Evolutionary conservation across 2,113 vertebrate species (phyloP), one percentile per base, ranked within the genome.

Genomic region (Rhinopomastus cyanomelas): DNA sequence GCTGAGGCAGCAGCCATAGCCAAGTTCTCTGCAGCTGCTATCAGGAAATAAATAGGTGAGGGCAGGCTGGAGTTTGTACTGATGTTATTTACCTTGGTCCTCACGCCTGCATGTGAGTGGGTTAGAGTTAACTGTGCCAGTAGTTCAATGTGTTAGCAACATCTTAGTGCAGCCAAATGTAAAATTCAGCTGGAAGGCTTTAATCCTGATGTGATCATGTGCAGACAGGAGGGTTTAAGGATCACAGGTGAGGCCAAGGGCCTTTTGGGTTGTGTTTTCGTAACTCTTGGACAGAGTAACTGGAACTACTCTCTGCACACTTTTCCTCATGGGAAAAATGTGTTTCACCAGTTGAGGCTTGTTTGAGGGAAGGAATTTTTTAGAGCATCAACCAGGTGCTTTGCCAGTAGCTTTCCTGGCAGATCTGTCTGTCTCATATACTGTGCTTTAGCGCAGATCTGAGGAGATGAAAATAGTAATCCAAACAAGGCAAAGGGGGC

Each of bases 321-420:
- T 82, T 92, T 49, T 81, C 48, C 55, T 66, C 29, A 80, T 64
- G 68, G 44, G 66, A 84, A 81, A 78, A 75, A 61, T 32, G 25
- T 83, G 16, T 67, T 86, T 72, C 27, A 79, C 77, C 23, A 42
- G 85, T 91, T 86, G 85, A 86, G 85, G 34, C 92, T 81, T 42
- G 53, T 86, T 84, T 60, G n/a, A 90, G 30, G 59, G 77, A 49
- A 78, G 59, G 55, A 72, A 51, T 20, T 90, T 91, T 86, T 88
- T n/a, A 81, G 55, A 81, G 6, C 55, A 37, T 76, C 72, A 81
- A 78, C 32, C 32, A 75, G 36, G 68, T 68, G 30, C 53, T 89
- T 51, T 95, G 85, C 85, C 90, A 90, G 29, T 57, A 53, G 61
- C 39, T 84, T 92, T 53, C 32, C 74, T 87, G 89, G 87, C 76